Base-by-base conservation (phyloP, 2,113 vertebrate species). In the Ceuthmochares aereus region DNA sequence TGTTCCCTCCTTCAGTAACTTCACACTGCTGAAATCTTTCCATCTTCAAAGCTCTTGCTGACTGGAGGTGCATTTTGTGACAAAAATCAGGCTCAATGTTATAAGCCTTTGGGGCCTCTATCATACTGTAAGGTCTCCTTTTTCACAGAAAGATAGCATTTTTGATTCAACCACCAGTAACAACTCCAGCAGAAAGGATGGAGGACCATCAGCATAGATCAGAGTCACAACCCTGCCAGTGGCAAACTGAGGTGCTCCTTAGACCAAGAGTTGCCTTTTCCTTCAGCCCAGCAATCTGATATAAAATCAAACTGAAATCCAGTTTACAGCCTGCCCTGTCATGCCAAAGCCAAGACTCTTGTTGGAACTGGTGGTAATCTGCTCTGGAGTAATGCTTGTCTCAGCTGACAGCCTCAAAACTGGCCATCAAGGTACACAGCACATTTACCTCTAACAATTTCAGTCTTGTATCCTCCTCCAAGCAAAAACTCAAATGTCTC, bases 181-280 rank as follows among this genome's bases (percentile, higher is more conserved):
- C 23, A 74, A 37, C 1, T 12, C n/a, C 34, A 69, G 15, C 15
- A 82, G 49, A 64, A 21, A 70, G 19, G 29, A 86, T 2, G 12
- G 40, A 79, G 32, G 40, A 42, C 21, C 51, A 73, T 3, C 30
- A 62, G 11, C 0, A 0, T 7, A 27, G 22, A 64, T 7, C 36
- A 55, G 14, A 66, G 45, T 15, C 30, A 80, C 3, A 32, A 29
- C 17, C 16, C 49, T 72, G 29, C 30, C 2, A 1, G 7, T 20
- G 45, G 64, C 37, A 79, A 80, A 49, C 12, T 52, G 25, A 3
- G 5, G 26, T n/a, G 29, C 19, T 60, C 52, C 37, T 60, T 10
- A 68, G 17, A 79, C 9, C 15, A 68, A 84, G 14, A 75, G 13
- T 56, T 69, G 29, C 32, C 36, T 47, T 40, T 76, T 69, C 47